These are phyloP conservation scores for Cerastoderma edule DNA, from an alignment of 2,888 invertebrate species.

Conservation along the genomic window DNA sequence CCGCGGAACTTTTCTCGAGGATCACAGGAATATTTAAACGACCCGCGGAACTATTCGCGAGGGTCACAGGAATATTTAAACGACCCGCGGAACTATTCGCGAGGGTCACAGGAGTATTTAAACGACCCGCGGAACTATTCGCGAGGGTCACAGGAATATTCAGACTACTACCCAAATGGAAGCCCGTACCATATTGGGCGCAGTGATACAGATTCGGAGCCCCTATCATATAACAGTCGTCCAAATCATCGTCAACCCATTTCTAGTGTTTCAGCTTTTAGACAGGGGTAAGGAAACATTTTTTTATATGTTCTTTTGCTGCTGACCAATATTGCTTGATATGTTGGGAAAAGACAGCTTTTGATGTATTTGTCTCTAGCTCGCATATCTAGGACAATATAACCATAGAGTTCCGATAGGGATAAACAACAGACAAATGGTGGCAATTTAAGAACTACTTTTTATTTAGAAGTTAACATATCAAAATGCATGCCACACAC, in stretches of 20 bases:
- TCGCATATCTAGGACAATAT: no score
- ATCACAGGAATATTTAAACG: constrained; percentile 41
- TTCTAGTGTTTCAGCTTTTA: constrained; percentile 24
- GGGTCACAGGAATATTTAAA: constrained; percentile 43
- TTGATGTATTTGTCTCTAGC: no score
- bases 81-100: constrained; percentile 37
- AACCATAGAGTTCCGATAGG: no score
- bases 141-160: constrained; percentile 30
- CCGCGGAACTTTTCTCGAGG: constrained; percentile 35
- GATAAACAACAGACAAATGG: no score
- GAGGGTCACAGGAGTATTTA: constrained; percentile 34
- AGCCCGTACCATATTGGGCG: constrained; percentile 73
- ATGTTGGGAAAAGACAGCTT: no score
- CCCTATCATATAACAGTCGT: constrained; percentile 94
- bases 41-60: constrained; percentile 35
- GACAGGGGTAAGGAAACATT: constrained; percentile 36
- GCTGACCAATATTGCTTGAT: no score
- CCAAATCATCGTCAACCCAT: constrained; percentile 85
- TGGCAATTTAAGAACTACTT: no score
- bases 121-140: constrained; percentile 66
- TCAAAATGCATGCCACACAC: no score
- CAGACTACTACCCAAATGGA: constrained; percentile 68
- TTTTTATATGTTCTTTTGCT: no score
- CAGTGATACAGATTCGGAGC: constrained; percentile 84
- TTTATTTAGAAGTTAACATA: no score